These are phyloP conservation scores for Gymnocephalus cernua DNA, from an alignment of 2,113 vertebrate genomes.

Conservation along the genomic window DNA sequence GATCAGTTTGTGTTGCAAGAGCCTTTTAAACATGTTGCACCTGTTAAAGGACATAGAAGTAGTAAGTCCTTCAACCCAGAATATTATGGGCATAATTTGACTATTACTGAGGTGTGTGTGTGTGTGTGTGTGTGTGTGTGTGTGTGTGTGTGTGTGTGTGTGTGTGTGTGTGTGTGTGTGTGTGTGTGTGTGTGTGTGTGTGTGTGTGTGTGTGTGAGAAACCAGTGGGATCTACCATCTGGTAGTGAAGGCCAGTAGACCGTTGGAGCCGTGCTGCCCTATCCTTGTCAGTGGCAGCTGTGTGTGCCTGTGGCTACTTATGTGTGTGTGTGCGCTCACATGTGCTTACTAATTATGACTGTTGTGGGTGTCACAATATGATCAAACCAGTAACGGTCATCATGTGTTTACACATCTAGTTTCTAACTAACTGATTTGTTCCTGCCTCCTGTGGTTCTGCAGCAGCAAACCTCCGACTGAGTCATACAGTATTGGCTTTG, in stretches of 20 bases:
- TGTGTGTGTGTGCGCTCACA: background rate
- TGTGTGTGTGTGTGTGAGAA: conserved; percentile 27
- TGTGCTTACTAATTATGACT: conserved; percentile 44
- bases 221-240: conserved; percentile 72
- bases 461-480: conserved; percentile 14
- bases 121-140: conserved; percentile 10
- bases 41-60: conserved; percentile 14
- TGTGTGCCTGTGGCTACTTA: conserved; percentile 18
- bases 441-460: conserved; percentile 35
- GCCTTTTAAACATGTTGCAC: conserved; percentile 16
- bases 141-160: conserved; percentile 29
- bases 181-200: conserved; percentile 24
- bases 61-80: conserved; percentile 47
- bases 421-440: conserved; percentile 63
- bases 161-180: conserved; percentile 19
- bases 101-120: conserved; percentile 7
- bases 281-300: conserved; percentile 80
- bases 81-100: conserved; percentile 42
- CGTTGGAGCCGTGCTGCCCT: conserved; percentile 64
- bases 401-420: conserved; percentile 72
- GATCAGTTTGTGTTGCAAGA: conserved; percentile 36
- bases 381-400: conserved; percentile 66
- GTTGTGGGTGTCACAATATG: conserved; percentile 38
- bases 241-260: conserved; percentile 73
- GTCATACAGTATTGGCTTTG: background rate